A percentile compares a stretch with the other conserved stretches of the same genome.
These are phyloP conservation scores for Mylabris sibirica DNA, from an alignment of 2,888 invertebrate species.

Conservation along the genomic window DNA sequence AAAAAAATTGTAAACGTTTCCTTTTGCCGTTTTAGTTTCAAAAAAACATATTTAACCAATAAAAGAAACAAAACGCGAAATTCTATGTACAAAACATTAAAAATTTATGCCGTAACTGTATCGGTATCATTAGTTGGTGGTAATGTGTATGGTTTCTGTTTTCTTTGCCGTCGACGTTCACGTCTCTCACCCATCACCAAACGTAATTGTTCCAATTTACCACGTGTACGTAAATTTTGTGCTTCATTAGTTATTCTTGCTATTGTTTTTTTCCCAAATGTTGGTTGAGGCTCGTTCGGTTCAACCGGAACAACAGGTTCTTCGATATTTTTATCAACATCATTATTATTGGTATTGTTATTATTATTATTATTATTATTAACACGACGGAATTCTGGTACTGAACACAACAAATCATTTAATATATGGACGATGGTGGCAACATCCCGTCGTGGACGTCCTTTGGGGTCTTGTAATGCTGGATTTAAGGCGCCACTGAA, in stretches of 20 bases:
- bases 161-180: conserved; percentile 81
- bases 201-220: conserved; percentile 86
- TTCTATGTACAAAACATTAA: conserved; percentile 38
- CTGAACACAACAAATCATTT: conserved; percentile 91
- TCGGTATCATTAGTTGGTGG: conserved; percentile 60
- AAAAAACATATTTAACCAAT: background rate
- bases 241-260: conserved; percentile 49
- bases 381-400: conserved; percentile 64
- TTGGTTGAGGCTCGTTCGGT: conserved; percentile 49
- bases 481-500: conserved; percentile 95
- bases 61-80: background rate
- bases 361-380: conserved; percentile 52
- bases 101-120: conserved; percentile 57
- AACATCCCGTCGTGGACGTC: conserved; percentile 91
- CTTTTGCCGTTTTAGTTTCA: no score
- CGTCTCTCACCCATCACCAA: conserved; percentile 91
- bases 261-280: conserved; percentile 21
- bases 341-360: conserved; percentile 52
- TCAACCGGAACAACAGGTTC: conserved; percentile 54
- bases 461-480: conserved; percentile 89
- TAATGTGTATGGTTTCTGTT: conserved; percentile 74
- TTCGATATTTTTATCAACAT: conserved; percentile 53
- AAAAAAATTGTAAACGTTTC: background rate
- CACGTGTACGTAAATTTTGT: conserved; percentile 64
- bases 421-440: conserved; percentile 95